These are phyloP conservation scores for Sialia sialis DNA, from an alignment of 2,113 vertebrate species.

Conservation along the genomic window DNA sequence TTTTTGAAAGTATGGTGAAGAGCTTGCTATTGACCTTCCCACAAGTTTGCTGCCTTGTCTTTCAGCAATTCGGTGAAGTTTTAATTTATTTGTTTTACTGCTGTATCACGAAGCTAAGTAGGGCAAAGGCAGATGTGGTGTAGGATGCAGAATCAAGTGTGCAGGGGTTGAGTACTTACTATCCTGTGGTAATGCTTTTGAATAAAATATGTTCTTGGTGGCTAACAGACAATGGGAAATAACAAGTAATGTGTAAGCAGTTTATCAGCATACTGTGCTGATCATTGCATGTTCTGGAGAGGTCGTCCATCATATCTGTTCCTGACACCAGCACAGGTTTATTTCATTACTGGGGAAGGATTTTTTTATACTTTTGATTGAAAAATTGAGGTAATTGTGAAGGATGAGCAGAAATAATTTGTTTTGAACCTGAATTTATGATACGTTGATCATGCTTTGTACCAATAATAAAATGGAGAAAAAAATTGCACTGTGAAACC, in stretches of 20 bases:
- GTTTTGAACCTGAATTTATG: neutral
- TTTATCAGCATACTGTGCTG: neutral
- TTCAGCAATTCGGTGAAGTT: neutral
- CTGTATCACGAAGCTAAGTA: neutral
- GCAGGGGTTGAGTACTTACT: neutral
- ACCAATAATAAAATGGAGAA: neutral
- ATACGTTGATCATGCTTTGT: neutral
- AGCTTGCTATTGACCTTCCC: neutral
- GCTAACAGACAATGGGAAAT: neutral
- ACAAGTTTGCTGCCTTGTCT: neutral
- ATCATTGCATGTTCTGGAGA: neutral
- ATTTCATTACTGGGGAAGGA: neutral
- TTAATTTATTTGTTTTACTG: neutral
- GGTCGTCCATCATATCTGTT: neutral
- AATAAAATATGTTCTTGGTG: rapidly evolving
- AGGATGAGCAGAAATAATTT: neutral
- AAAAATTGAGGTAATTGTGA: neutral
- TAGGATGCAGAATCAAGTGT: neutral
- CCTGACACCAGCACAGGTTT: neutral
- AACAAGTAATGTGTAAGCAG: neutral
- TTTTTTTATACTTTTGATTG: neutral
- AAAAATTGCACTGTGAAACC: neutral
- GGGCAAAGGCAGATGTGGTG: neutral
- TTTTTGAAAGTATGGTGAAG: neutral
- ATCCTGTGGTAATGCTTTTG: neutral